Base-by-base conservation (phyloP, 1,140 invertebrate species). In the Eulimnadia texana region DNA sequence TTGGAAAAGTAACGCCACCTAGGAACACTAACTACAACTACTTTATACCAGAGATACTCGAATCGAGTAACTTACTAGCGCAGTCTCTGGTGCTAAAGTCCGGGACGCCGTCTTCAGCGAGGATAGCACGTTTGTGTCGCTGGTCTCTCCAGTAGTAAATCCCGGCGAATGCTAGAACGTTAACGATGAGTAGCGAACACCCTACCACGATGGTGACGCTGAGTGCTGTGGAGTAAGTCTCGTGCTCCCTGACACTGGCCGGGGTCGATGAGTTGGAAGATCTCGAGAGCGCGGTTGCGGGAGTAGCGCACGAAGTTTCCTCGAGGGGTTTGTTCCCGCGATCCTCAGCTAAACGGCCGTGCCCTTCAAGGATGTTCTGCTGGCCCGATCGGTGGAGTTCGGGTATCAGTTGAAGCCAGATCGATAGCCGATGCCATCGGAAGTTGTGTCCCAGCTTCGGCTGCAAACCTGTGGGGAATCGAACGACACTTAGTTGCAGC, bases 171-270 rank as follows among this genome's bases (percentile, higher is more conserved):
- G 97, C 92, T 0, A 96, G 78, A 6, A 95, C 82, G 71, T 98
- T 97, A 1, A 97, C 78, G 9, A 96, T 78, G 2, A 98, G 77
- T 6, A 94, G 78, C 50, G 88, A 84, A 69, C 88, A 92, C 0
- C 93, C 93, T 1, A 96, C 87, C 0, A 89, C 90, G 59, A 96
- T 90, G 0, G 91, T 95, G 2, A 95, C 85, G n/a, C 86, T 88
- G 1, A 95, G 74, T 0, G 89, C 90, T 0, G 90, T 91, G 0
- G 88, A 91, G 72, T 92, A 92, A 2, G 67, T 75, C 64, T 83
- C 85, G 3, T 85, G 84, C 28, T 84, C 23, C n/a, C n/a, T n/a
- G 85, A 67, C 87, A 87, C 68, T 42, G 6, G 16, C 6, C 33
- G 33, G 16, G 6, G 6, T 16, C 6, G 33, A 42, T 9, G 33